A percentile compares a stretch with the other conserved stretches of the same genome.
Conservation (phyloP, 2,113 vertebrate species). For the Leptodactylus fuscus region DNA sequence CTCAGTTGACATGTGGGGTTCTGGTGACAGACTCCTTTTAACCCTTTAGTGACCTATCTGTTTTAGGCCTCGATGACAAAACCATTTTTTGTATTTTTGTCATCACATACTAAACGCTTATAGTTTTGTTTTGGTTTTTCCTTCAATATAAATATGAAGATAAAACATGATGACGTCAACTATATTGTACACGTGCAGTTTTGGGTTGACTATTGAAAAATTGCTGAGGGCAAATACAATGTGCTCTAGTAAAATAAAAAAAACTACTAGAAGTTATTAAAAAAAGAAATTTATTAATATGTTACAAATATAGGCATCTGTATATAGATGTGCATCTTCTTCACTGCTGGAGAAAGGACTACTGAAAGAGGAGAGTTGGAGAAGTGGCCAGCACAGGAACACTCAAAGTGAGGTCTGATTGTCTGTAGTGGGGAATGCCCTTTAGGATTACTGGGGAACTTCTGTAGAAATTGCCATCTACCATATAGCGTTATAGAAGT, state of each 20-base stretch:
- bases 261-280: not conserved
- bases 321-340: constrained; percentile 32
- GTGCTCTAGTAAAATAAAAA: not conserved
- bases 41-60: too few relatives aligned
- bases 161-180: too few relatives aligned
- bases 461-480: not conserved
- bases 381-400: constrained; percentile 32
- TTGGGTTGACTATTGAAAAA: too few relatives aligned
- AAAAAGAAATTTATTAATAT: constrained; percentile 48
- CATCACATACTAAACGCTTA: too few relatives aligned
- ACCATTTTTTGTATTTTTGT: too few relatives aligned
- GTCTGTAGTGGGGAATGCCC: constrained; percentile 37
- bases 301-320: constrained; percentile 55
- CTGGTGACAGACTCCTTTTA: too few relatives aligned
- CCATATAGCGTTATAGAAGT: not conserved
- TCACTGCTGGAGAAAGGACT: not conserved
- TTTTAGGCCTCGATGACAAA: too few relatives aligned
- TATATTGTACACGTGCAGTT: not conserved
- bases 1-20: too few relatives aligned
- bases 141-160: too few relatives aligned
- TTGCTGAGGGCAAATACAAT: too few relatives aligned
- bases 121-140: too few relatives aligned
- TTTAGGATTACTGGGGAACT: not conserved
- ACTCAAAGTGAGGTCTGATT: constrained; percentile 32
- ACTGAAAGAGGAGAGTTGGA: constrained; percentile 6